Evolutionary conservation across 2,888 invertebrate species (phyloP).

Genomic region (Drosophila mettleri): DNA sequence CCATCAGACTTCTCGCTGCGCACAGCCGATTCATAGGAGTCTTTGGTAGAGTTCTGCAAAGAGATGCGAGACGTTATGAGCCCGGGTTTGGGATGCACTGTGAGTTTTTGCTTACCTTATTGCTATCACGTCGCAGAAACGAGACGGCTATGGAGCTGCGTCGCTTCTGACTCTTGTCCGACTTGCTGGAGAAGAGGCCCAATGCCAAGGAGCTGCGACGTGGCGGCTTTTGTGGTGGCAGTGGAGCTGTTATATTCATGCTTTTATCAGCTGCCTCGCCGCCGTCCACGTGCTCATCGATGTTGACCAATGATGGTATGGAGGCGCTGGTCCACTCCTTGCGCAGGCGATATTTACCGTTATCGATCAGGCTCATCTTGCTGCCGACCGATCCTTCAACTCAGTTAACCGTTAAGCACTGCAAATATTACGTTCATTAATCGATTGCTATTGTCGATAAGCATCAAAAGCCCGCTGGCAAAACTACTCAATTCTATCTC

Average conservation of each 20-base stretch:
- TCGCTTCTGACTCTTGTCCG: constrained; percentile 83
- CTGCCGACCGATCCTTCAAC: constrained; percentile 29
- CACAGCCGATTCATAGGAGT: constrained; percentile 84
- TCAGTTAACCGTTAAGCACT: constrained; percentile 54
- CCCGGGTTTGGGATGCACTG: neutral
- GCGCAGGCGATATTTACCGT: constrained; percentile 84
- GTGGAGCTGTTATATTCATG: constrained; percentile 63
- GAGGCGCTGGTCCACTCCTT: constrained; percentile 85
- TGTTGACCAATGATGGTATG: constrained; percentile 84
- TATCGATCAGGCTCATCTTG: constrained; percentile 84
- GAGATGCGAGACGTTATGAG: neutral
- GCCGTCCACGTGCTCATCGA: constrained; percentile 82
- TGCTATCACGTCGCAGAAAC: constrained; percentile 83
- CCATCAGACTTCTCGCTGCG: constrained; percentile 84
- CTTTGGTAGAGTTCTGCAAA: constrained; percentile 80
- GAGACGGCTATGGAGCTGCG: constrained; percentile 85
- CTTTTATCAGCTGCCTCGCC: constrained; percentile 48
- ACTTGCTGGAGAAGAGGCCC: constrained; percentile 82
- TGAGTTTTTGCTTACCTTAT: constrained; percentile 77
- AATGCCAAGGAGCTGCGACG: constrained; percentile 84
- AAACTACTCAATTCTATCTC: constrained; percentile 17
- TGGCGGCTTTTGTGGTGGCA: constrained; percentile 82
- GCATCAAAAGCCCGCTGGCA: neutral
- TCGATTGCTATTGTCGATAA: constrained; percentile 22
- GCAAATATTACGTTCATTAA: constrained; percentile 58